Conservation (phyloP, 2,888 invertebrate species). For the Argynnis bischoffii region DNA sequence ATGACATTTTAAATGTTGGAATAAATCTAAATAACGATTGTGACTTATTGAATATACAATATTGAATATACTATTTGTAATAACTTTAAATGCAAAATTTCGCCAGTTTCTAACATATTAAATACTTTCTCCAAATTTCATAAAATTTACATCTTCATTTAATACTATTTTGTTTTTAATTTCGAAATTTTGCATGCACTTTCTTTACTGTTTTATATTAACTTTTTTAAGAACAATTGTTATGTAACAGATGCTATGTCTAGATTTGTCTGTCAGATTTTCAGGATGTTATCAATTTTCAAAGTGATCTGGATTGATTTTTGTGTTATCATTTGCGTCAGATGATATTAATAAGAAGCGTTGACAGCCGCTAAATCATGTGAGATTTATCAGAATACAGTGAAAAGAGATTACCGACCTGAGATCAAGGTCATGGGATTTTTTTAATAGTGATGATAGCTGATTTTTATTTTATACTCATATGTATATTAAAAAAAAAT, state of each 20-base stretch:
- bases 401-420: too few relatives aligned
- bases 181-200: not conserved
- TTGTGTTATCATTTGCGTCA: conserved; percentile 35
- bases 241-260: not conserved
- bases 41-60: not conserved
- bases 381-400: conserved; percentile 31
- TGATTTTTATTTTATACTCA: too few relatives aligned
- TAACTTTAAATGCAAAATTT: conserved; percentile 11
- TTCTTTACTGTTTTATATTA: not conserved
- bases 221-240: too few relatives aligned
- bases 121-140: conserved; percentile 9
- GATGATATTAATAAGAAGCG: conserved; percentile 23
- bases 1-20: not conserved
- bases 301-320: conserved; percentile 37
- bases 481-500: too few relatives aligned
- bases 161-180: conserved; percentile 4
- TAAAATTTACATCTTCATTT: not conserved
- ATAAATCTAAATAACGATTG: conserved; percentile 12
- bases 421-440: too few relatives aligned
- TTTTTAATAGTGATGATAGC: too few relatives aligned
- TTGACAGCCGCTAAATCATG: conserved; percentile 35
- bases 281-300: not conserved
- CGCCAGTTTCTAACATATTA: conserved; percentile 5
- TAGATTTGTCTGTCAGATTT: conserved; percentile 9
- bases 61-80: not conserved